Conservation (phyloP, 2,888 invertebrate genomes). For the Clanis bilineata region DNA sequence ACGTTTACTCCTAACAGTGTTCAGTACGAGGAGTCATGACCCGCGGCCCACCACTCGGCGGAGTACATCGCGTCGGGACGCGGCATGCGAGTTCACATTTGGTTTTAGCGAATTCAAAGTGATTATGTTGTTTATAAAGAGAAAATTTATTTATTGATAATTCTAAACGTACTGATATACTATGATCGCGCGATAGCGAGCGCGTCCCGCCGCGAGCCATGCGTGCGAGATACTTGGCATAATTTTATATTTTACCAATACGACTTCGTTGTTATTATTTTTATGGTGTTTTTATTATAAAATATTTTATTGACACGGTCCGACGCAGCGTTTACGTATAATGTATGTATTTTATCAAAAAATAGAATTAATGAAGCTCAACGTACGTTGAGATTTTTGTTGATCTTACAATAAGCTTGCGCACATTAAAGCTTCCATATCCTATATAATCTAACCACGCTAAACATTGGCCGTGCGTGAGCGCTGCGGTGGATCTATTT, state of each 20-base stretch:
- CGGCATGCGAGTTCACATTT: neutral
- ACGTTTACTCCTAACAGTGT: neutral
- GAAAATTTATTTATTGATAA: slow-evolving; percentile 22
- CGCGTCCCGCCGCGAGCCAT: neutral
- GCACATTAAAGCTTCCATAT: slow-evolving; percentile 11
- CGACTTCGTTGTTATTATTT: slow-evolving; percentile 28
- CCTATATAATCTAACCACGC: neutral
- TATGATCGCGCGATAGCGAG: neutral
- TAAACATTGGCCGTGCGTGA: neutral
- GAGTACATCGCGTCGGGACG: neutral
- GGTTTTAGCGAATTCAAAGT: neutral
- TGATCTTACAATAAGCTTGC: neutral
- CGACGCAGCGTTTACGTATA: slow-evolving; percentile 2
- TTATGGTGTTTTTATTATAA: slow-evolving; percentile 19
- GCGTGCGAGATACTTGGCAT: slow-evolving; percentile 19
- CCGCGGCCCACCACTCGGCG: neutral
- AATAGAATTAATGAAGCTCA: neutral
- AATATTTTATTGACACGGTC: slow-evolving; percentile 11
- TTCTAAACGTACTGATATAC: neutral
- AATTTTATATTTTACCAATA: slow-evolving; percentile 24
- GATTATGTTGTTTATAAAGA: slow-evolving; percentile 10
- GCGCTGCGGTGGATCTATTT: slow-evolving; percentile 10
- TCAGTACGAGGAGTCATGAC: neutral
- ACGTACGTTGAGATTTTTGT: neutral
- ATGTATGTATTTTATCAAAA: neutral